These are phyloP conservation scores for Ophiodon elongatus DNA, from an alignment of 2,113 vertebrate species.

Conservation along the genomic window DNA sequence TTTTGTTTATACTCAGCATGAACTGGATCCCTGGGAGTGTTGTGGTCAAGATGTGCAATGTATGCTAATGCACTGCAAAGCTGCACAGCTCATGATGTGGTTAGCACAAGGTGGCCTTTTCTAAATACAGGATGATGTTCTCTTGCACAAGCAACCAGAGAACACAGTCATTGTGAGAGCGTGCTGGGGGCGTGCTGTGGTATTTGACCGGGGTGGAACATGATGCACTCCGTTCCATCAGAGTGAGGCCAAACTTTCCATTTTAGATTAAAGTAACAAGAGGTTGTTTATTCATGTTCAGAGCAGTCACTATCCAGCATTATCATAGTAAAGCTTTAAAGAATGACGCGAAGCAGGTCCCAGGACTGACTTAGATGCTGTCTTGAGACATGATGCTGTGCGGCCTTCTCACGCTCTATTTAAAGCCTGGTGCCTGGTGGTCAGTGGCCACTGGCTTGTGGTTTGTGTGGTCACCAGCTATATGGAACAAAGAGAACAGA, in stretches of 20 bases:
- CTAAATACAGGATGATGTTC: slow-evolving; percentile 53
- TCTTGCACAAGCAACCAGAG: slow-evolving; percentile 38
- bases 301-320: slow-evolving; percentile 27
- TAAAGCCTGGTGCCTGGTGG: slow-evolving; percentile 70
- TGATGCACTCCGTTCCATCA: slow-evolving; percentile 57
- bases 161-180: slow-evolving; percentile 79
- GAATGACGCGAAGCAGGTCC: slow-evolving; percentile 40
- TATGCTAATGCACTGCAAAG: slow-evolving; percentile 60
- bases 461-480: slow-evolving; percentile 52
- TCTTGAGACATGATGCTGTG: slow-evolving; percentile 66
- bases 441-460: slow-evolving; percentile 64
- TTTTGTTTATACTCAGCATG: slow-evolving; percentile 43
- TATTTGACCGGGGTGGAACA: slow-evolving; percentile 61
- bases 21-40: no score
- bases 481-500: slow-evolving; percentile 61
- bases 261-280: slow-evolving; percentile 63
- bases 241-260: slow-evolving; percentile 69
- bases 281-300: slow-evolving; percentile 51
- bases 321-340: slow-evolving; percentile 15
- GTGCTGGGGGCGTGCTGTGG: slow-evolving; percentile 67
- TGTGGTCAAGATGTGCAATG: no score
- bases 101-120: slow-evolving; percentile 55
- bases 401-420: slow-evolving; percentile 81
- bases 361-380: slow-evolving; percentile 11
- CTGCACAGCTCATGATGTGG: slow-evolving; percentile 48